These are phyloP conservation scores for Amyelois transitella DNA, from an alignment of 1,140 invertebrate genomes.

Conservation along the genomic window DNA sequence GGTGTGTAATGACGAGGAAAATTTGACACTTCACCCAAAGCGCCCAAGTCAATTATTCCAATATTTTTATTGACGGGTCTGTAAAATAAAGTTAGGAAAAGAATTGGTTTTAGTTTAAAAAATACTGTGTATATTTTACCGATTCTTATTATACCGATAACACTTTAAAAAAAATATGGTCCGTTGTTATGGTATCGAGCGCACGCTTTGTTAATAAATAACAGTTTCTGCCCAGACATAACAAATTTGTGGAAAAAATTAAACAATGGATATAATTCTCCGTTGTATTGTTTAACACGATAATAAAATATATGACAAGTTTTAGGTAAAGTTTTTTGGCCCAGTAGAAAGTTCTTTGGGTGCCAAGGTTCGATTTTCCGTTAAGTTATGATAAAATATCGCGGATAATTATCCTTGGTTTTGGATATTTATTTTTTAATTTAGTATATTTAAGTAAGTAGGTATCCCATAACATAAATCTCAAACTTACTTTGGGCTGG, in stretches of 20 bases:
- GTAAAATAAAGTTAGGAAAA: neutral
- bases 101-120: neutral
- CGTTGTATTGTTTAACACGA: too few species aligned
- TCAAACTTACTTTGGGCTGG: too few species aligned
- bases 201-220: constrained; percentile 3
- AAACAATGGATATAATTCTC: neutral
- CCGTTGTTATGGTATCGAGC: neutral
- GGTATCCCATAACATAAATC: too few species aligned
- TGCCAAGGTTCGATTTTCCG: too few species aligned
- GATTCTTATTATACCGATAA: neutral
- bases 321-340: too few species aligned
- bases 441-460: too few species aligned
- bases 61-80: constrained; percentile 14
- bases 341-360: too few species aligned
- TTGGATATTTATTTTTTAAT: too few species aligned
- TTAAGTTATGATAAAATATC: too few species aligned
- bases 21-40: constrained; percentile 56
- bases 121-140: neutral
- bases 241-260: neutral
- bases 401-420: too few species aligned
- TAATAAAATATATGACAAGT: too few species aligned
- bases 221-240: neutral
- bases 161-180: neutral
- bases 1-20: constrained; percentile 55
- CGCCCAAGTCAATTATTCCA: constrained; percentile 40